phyloP scores from a whole-genome alignment of 2,888 invertebrate species.

The Odontothrips loti region DNA sequence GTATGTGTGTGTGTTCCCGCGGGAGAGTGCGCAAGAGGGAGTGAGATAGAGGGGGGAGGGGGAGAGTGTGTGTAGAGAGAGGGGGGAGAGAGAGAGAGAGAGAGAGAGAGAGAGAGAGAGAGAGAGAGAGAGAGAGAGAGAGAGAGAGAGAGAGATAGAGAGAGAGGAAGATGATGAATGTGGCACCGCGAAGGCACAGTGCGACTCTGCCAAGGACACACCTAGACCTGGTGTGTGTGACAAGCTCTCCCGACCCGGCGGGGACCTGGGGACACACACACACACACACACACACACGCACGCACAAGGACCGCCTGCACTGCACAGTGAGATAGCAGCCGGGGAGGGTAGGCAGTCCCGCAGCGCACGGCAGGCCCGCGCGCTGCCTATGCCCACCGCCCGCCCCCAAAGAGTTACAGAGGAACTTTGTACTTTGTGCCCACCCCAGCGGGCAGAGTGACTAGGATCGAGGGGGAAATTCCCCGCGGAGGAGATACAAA shows the following conservation, averaged over 20 bases:
- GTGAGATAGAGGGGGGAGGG: background rate
- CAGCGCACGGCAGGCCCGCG: constrained; percentile 28
- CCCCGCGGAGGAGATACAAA: background rate
- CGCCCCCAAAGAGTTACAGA: constrained; percentile 36
- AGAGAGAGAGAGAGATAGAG: constrained; percentile 30
- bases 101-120: constrained; percentile 27
- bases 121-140: constrained; percentile 24
- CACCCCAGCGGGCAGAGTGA: no score
- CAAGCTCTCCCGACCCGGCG: background rate
- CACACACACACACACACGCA: no score
- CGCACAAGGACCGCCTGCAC: no score
- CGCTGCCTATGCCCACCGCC: constrained; percentile 37
- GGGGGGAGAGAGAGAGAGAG: constrained; percentile 27
- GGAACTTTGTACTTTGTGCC: no score
- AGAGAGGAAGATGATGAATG: constrained; percentile 13
- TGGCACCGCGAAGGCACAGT: constrained; percentile 28
- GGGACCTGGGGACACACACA: background rate
- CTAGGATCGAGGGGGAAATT: background rate
- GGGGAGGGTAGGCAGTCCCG: background rate
- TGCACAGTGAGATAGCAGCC: background rate
- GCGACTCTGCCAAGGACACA: no score
- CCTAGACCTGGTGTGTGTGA: no score
- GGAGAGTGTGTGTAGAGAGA: background rate
- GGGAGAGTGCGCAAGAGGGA: background rate
- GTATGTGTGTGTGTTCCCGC: no score